These are phyloP conservation scores for Eulemur rufifrons DNA, from an alignment of 2,113 vertebrate species.

Conservation along the genomic window DNA sequence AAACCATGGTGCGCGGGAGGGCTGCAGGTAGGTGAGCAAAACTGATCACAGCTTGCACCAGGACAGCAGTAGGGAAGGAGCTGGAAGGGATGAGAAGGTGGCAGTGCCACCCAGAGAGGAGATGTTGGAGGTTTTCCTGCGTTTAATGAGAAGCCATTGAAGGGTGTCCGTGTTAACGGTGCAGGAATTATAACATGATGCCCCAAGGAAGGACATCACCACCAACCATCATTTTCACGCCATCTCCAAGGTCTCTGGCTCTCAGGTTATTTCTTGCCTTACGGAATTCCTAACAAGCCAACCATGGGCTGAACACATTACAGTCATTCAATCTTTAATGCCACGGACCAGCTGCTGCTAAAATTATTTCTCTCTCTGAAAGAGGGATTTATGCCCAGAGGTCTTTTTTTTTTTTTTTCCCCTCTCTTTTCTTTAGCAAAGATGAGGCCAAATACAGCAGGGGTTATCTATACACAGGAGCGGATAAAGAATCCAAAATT, in stretches of 20 bases:
- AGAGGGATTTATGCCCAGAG: not conserved
- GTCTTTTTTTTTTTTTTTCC: not conserved
- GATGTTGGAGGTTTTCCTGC: not conserved
- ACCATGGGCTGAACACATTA: not conserved
- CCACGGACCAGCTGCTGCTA: not conserved
- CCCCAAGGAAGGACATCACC: not conserved
- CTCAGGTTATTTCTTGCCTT: not conserved
- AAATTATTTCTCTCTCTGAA: constrained; percentile 44
- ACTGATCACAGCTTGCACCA: too few species aligned
- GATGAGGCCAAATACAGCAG: not conserved
- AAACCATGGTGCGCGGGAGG: rapidly evolving
- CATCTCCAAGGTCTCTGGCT: not conserved
- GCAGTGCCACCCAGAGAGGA: rapidly evolving
- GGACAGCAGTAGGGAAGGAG: not conserved
- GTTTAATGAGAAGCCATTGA: not conserved
- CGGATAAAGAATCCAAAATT: not conserved
- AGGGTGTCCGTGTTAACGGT: not conserved
- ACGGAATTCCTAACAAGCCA: not conserved
- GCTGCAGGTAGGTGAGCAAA: rapidly evolving
- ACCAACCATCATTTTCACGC: not conserved
- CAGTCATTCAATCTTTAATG: not conserved
- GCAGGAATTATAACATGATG: not conserved
- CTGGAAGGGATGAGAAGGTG: not conserved
- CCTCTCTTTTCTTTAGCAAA: not conserved
- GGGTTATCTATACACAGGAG: not conserved